Evolutionary conservation across 30 jellyfish, hydroid and myxozoan species (phyloP), one percentile per base, ranked within the genome.

Genomic region (Cassiopea andromeda): DNA sequence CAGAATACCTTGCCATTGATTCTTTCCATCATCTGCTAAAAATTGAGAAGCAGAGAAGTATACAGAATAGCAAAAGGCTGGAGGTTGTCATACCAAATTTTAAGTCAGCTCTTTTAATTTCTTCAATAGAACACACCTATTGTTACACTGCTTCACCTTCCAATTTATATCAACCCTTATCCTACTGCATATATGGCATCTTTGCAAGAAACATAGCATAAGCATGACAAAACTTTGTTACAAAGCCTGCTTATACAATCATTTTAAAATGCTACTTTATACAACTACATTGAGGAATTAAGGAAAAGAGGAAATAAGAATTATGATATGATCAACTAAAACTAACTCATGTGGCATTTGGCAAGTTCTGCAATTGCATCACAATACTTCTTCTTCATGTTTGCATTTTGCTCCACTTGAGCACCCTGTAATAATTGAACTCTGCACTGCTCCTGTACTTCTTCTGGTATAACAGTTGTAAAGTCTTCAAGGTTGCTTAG

Each of bases 321-420:
- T 8, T 16, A 14, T 46, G 12, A 14, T 2, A 68, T 16, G 46
- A 38, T 68, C 15, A 16, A 14, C 47, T 16, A 14, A 68, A 17
- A 92, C 97, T 84, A 81, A 95, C 99, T 97, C 1, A 96, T 76
- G 90, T 96, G 92, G 89, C 99, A 96, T 75, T 92, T 96, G 0
- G 99, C 98, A 60, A 96, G 94, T 59, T 96, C 99, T 46, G 99
- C 98, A 72, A 96, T 76, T 58, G 95, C 90, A 78, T 96, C 99
- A 70, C 98, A 96, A 59, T 87, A 76, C 76, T 96, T 96, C 77
- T 96, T 96, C 58, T 92, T 81, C 91, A 96, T 78, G 44, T 88
- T 94, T 47, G 96, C 92, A 80, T 96, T 90, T 48, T 87, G 93
- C 79, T 92, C 97, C 7, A 75, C 84, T 70, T 96, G 99, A 27